Evolutionary conservation across 2,797 vertebrate species (phyloP).

Genomic region (Muscicapa comitata): DNA sequence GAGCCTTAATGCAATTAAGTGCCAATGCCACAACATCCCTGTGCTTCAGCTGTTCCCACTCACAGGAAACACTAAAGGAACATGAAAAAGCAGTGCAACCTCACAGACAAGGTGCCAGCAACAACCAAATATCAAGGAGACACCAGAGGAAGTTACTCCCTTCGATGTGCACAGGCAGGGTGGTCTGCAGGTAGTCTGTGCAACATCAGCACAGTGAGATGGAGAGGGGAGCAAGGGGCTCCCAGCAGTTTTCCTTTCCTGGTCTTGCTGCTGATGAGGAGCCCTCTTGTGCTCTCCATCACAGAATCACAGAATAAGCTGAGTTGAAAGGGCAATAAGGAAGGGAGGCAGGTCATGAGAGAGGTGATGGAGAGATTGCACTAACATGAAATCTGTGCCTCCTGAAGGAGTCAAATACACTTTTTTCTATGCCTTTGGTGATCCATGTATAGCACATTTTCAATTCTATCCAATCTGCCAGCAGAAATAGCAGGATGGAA

Average conservation of each 20-base stretch:
- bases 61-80: background rate
- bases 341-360: background rate
- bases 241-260: background rate
- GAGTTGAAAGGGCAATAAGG: background rate
- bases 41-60: background rate
- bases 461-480: background rate
- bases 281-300: background rate
- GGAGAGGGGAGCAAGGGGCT: fast-evolving
- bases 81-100: background rate
- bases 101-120: background rate
- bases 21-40: background rate
- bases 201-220: fast-evolving
- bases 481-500: background rate
- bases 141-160: background rate
- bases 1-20: background rate
- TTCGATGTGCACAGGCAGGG: background rate
- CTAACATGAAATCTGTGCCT: background rate
- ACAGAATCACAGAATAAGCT: background rate
- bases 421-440: background rate
- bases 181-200: background rate
- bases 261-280: background rate
- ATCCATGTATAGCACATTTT: background rate
- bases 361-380: background rate
- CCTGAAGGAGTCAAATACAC: background rate
- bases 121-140: background rate